phyloP scores from a whole-genome alignment of 1,140 invertebrate species.

The Halyomorpha halys region DNA sequence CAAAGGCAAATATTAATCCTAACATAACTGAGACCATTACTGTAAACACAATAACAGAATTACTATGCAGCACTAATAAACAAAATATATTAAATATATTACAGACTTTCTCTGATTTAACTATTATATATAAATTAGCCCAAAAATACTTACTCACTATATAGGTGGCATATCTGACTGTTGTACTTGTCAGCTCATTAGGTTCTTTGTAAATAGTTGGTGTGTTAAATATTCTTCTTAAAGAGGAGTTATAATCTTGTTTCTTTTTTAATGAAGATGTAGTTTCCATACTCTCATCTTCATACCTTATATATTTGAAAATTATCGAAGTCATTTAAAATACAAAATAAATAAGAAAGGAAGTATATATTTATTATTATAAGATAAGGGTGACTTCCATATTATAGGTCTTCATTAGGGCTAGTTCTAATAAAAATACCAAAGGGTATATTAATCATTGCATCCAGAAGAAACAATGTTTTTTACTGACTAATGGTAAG shows the following conservation, averaged over 20 bases:
- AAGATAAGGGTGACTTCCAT: no score
- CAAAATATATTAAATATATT: neutral
- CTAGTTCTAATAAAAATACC: no score
- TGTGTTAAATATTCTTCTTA: constrained; percentile 12
- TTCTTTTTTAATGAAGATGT: neutral
- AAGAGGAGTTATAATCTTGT: neutral
- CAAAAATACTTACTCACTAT: constrained; percentile 35
- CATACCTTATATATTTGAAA: constrained; percentile 34
- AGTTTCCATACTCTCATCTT: constrained; percentile 12
- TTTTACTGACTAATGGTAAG: no score
- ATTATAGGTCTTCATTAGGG: no score
- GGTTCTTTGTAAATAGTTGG: neutral
- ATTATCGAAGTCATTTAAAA: no score
- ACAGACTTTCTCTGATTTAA: neutral
- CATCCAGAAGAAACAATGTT: no score
- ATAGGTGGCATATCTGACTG: constrained; percentile 35
- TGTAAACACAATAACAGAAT: constrained; percentile 8
- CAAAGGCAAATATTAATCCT: constrained; percentile 23
- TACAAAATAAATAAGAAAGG: no score
- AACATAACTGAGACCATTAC: constrained; percentile 14
- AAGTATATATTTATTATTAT: no score
- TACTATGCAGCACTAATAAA: neutral
- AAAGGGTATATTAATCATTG: no score
- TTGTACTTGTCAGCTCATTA: constrained; percentile 26
- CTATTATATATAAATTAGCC: constrained; percentile 25